phyloP scores from a whole-genome alignment of 2,797 vertebrate genomes.

The Hyperoplus lanceolatus region DNA sequence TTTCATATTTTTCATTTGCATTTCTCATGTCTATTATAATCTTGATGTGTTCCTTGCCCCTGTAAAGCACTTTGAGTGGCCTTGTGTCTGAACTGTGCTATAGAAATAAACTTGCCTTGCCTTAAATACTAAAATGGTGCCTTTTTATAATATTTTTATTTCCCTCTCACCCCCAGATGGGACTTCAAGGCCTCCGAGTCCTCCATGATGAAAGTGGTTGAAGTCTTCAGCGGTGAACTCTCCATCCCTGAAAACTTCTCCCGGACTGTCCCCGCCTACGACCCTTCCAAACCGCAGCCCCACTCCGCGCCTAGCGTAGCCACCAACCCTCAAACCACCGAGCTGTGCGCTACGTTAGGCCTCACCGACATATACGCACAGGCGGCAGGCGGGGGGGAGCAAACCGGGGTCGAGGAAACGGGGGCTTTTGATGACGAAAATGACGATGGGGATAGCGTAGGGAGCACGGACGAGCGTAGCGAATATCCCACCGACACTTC shows the following conservation, averaged over 20 bases:
- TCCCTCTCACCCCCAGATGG: slow-evolving; percentile 87
- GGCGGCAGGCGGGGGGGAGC: slow-evolving; percentile 81
- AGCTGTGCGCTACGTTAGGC: slow-evolving; percentile 92
- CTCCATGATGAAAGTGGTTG: slow-evolving; percentile 89
- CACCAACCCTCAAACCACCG: slow-evolving; percentile 95
- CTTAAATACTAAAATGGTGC: not conserved
- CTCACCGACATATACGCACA: slow-evolving; percentile 91
- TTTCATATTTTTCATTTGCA: too few species aligned
- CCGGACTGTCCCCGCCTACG: slow-evolving; percentile 85
- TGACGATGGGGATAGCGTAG: slow-evolving; percentile 84
- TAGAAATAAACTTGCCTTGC: too few species aligned
- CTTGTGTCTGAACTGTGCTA: too few species aligned
- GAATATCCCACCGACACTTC: slow-evolving; percentile 93
- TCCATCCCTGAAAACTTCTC: slow-evolving; percentile 93
- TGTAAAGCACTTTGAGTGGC: too few species aligned
- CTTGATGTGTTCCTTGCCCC: too few species aligned
- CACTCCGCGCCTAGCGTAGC: slow-evolving; percentile 82
- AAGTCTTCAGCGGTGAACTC: slow-evolving; percentile 89
- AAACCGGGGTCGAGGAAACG: slow-evolving; percentile 32
- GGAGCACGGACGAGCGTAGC: slow-evolving; percentile 90
- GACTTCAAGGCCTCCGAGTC: slow-evolving; percentile 92
- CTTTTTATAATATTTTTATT: not conserved
- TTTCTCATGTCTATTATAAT: too few species aligned
- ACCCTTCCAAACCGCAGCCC: slow-evolving; percentile 87
- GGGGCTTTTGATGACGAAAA: slow-evolving; percentile 82